A percentile compares a stretch with the other conserved stretches of the same genome.
Evolutionary conservation across 2,113 vertebrate genomes (phyloP).

Genomic region (Lycocorax pyrrhopterus): DNA sequence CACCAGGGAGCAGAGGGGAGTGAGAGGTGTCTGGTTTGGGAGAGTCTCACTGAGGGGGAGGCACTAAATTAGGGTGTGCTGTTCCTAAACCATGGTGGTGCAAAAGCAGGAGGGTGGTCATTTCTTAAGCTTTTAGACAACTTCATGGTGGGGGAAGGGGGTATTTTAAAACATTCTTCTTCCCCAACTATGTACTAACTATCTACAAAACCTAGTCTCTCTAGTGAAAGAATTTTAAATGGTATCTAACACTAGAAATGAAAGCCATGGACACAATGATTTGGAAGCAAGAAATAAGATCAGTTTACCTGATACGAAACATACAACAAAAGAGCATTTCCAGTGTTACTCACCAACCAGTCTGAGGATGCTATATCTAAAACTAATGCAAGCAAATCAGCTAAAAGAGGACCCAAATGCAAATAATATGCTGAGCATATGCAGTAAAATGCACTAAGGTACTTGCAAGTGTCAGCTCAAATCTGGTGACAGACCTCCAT

Average conservation of each 20-base stretch:
- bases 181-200: background rate
- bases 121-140: background rate
- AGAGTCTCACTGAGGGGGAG: rapidly evolving
- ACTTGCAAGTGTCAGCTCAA: background rate
- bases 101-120: background rate
- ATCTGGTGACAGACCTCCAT: background rate
- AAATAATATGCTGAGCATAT: background rate
- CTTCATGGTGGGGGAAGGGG: rapidly evolving
- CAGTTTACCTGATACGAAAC: background rate
- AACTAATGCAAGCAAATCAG: background rate
- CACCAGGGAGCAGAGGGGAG: background rate
- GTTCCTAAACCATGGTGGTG: background rate
- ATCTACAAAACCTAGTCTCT: background rate
- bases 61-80: background rate
- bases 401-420: background rate
- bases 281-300: background rate
- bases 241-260: background rate
- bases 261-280: background rate
- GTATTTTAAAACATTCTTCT: background rate
- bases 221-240: background rate
- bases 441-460: background rate
- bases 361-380: background rate
- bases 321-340: background rate
- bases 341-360: background rate
- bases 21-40: background rate